Conservation (phyloP, 2,888 invertebrate genomes). For the Linyphia triangularis region DNA sequence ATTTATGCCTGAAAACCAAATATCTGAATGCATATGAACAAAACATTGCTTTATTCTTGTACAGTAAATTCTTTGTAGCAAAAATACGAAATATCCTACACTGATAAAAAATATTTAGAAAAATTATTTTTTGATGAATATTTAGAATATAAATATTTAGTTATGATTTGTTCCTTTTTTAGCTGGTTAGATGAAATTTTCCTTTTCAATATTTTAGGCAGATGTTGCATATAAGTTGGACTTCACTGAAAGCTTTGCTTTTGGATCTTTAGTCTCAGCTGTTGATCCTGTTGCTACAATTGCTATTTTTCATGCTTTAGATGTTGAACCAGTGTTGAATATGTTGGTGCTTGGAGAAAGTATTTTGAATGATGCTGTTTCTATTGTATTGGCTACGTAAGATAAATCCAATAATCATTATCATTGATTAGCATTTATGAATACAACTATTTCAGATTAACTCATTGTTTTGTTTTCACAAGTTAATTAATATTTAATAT, state of each 20-base stretch:
- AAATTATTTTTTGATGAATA: too few species aligned
- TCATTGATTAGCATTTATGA: background rate
- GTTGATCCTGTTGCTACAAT: conserved; percentile 99
- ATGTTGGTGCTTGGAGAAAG: conserved; percentile 99
- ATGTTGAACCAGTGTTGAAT: conserved; percentile 97
- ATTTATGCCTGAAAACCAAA: too few species aligned
- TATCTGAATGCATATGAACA: too few species aligned
- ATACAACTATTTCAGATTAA: background rate
- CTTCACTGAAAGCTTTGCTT: conserved; percentile 98
- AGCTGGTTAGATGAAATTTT: too few species aligned
- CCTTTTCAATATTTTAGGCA: conserved; percentile 78
- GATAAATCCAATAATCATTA: conserved; percentile 74
- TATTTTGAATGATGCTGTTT: conserved; percentile 98
- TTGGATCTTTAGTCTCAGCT: conserved; percentile 98
- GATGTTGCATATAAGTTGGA: conserved; percentile 90
- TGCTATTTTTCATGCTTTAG: conserved; percentile 98
- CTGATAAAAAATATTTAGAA: too few species aligned
- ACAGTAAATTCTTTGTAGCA: too few species aligned
- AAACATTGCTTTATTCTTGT: too few species aligned
- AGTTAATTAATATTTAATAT: background rate
- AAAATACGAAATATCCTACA: too few species aligned
- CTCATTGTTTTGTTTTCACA: background rate
- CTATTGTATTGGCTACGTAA: conserved; percentile 95
- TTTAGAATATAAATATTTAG: too few species aligned
- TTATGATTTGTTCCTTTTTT: too few species aligned